Conservation (phyloP, 2,888 invertebrate species). For the Pemphredon lugubris region DNA sequence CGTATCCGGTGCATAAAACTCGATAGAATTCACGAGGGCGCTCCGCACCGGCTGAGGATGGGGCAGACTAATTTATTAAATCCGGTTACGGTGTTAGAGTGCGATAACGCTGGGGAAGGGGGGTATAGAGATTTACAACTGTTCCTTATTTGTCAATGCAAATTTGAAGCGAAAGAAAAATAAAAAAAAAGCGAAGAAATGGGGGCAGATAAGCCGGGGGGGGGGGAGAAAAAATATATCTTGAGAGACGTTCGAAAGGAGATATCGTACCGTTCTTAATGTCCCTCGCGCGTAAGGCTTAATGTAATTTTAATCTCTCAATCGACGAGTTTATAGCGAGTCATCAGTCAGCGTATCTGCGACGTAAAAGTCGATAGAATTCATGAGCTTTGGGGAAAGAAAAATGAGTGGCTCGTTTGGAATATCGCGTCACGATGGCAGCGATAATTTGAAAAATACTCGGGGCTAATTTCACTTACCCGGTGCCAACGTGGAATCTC, state of each 20-base stretch:
- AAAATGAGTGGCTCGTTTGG: constrained; percentile 7
- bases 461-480: no score
- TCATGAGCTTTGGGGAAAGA: constrained; percentile 1
- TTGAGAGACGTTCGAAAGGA: no score
- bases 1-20: constrained; percentile 45
- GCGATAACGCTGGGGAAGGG: no score
- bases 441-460: no score
- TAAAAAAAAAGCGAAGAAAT: no score
- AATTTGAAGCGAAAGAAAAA: constrained; percentile 18
- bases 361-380: constrained; percentile 18
- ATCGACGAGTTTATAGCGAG: neutral
- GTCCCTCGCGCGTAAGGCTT: no score
- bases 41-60: constrained; percentile 21
- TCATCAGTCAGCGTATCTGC: constrained; percentile 13
- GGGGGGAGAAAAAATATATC: neutral
- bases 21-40: constrained; percentile 36
- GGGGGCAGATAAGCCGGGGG: no score
- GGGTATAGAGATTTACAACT: constrained; percentile 4
- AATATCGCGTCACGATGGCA: no score
- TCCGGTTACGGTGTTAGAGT: constrained; percentile 33
- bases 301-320: no score
- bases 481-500: no score
- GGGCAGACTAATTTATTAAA: constrained; percentile 45
- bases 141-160: neutral
- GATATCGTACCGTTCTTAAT: no score